These are phyloP conservation scores for Anhinga rufa DNA, from an alignment of 2,113 vertebrate species.

Conservation along the genomic window DNA sequence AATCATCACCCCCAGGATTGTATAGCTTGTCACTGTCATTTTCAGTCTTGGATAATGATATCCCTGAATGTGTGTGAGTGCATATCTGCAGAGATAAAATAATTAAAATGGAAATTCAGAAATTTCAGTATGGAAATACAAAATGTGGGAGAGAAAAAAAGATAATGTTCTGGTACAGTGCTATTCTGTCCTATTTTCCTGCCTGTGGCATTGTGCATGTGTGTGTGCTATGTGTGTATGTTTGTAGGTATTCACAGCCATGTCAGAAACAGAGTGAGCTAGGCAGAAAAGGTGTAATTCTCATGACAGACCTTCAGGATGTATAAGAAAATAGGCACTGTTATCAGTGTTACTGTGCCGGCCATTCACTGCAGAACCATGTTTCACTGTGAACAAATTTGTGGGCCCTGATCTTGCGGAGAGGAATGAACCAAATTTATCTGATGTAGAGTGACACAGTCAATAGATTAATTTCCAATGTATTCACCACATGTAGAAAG, in stretches of 20 bases:
- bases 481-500: background rate
- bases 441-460: background rate
- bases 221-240: background rate
- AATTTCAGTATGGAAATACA: background rate
- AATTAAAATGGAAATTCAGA: background rate
- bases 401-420: background rate
- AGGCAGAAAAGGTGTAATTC: background rate
- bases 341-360: background rate
- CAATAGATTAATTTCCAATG: background rate
- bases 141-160: background rate
- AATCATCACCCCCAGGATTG: background rate
- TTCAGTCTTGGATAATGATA: background rate
- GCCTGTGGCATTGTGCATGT: background rate
- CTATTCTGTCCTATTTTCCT: background rate
- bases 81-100: background rate
- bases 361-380: background rate
- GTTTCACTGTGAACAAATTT: background rate
- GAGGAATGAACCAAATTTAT: background rate
- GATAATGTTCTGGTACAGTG: background rate
- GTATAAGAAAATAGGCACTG: background rate
- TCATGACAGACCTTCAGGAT: background rate
- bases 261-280: background rate
- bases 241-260: background rate
- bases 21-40: background rate
- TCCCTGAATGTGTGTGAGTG: background rate